Conservation (phyloP, 1,140 invertebrate species). For the Aphelenchoides besseyi region DNA sequence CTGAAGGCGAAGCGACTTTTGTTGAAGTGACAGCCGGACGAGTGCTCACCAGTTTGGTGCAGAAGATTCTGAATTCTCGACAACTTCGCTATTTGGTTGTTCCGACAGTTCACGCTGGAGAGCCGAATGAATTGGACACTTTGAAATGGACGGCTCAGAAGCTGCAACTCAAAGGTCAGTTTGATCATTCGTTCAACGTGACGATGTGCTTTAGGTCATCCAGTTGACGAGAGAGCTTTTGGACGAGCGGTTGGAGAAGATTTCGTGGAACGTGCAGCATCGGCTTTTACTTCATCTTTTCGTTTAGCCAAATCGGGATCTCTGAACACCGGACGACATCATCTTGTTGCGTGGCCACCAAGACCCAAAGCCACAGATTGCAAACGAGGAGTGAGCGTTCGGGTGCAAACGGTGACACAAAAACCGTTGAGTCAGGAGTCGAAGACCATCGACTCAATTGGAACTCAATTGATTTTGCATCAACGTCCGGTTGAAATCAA, state of each 20-base stretch:
- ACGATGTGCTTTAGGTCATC: neutral
- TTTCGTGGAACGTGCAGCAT: neutral
- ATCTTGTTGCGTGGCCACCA: neutral
- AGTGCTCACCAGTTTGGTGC: conserved; percentile 4
- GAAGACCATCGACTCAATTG: neutral
- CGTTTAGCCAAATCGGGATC: neutral
- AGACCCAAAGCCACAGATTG: neutral
- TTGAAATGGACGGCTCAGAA: conserved; percentile 9
- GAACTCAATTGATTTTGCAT: neutral
- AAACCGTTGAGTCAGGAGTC: neutral
- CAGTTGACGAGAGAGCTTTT: neutral
- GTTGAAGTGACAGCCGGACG: conserved; percentile 15
- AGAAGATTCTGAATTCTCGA: conserved; percentile 3
- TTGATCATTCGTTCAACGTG: neutral
- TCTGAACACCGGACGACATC: neutral
- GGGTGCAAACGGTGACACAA: neutral
- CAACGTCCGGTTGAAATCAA: conserved; percentile 1
- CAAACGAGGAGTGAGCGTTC: neutral
- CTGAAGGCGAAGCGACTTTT: conserved; percentile 14
- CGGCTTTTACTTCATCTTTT: neutral
- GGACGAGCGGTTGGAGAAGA: neutral
- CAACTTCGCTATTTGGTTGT: neutral
- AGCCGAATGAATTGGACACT: conserved; percentile 3
- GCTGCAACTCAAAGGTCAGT: conserved; percentile 3
- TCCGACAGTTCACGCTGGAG: neutral